Conservation (phyloP, 2,113 vertebrate genomes). For the Muntiacus muntjak region DNA sequence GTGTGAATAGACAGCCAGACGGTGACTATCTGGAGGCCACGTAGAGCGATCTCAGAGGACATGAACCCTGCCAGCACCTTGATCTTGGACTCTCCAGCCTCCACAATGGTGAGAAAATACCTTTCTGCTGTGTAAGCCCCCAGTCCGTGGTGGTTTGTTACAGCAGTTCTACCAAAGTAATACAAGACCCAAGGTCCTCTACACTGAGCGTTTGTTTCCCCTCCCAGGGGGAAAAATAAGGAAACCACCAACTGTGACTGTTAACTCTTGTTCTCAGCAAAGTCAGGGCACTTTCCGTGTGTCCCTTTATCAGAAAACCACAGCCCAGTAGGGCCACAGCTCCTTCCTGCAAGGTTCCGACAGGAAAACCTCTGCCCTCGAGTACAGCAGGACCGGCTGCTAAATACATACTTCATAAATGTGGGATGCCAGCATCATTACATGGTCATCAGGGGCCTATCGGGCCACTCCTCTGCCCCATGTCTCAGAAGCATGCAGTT, state of each 20-base stretch:
- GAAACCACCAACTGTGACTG: neutral
- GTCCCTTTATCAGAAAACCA: neutral
- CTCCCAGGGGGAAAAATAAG: neutral
- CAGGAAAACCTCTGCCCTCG: neutral
- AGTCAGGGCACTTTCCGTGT: neutral
- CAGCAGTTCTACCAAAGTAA: neutral
- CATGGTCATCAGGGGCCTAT: neutral
- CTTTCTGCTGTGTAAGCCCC: neutral
- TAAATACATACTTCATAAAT: neutral
- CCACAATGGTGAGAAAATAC: neutral
- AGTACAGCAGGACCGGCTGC: neutral
- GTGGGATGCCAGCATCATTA: neutral
- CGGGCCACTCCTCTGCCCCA: neutral
- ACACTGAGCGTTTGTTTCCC: neutral
- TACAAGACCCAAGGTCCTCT: neutral
- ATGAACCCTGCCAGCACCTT: neutral
- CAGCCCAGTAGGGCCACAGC: neutral
- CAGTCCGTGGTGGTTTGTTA: neutral
- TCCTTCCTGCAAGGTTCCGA: neutral
- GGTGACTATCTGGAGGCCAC: neutral
- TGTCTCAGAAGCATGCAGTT: neutral
- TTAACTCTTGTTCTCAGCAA: neutral
- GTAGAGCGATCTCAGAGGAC: neutral
- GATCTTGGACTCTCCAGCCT: neutral
- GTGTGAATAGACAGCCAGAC: neutral